These are phyloP conservation scores for Sarcophilus harrisii DNA, from an alignment of 2,797 vertebrate genomes.

Conservation along the genomic window DNA sequence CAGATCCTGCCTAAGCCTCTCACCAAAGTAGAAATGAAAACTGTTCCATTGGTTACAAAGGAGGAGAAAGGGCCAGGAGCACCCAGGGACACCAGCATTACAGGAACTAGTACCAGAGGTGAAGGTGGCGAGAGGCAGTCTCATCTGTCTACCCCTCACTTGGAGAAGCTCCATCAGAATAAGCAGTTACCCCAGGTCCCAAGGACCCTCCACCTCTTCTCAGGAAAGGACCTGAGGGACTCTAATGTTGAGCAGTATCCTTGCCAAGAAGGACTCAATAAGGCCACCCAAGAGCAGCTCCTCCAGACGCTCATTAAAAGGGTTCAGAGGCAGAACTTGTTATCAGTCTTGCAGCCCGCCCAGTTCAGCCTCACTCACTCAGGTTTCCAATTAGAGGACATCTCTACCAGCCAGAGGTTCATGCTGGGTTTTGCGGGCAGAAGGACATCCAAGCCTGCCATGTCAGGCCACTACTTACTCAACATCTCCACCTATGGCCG, in stretches of 20 bases:
- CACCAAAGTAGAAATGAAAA: conserved; percentile 87
- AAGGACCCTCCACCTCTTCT: conserved; percentile 81
- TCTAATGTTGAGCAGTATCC: conserved; percentile 66
- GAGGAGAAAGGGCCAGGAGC: conserved; percentile 76
- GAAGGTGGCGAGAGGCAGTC: conserved; percentile 63
- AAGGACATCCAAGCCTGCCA: conserved; percentile 93
- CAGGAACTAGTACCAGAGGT: conserved; percentile 39
- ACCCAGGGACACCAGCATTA: rapidly evolving
- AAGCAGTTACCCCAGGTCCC: conserved; percentile 83
- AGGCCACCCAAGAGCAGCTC: conserved; percentile 91
- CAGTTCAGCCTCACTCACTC: conserved; percentile 84
- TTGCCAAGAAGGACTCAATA: conserved; percentile 88
- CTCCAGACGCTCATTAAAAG: conserved; percentile 92
- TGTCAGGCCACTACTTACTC: conserved; percentile 98
- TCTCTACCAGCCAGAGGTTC: conserved; percentile 87
- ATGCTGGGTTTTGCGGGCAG: conserved; percentile 91
- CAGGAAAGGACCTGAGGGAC: conserved; percentile 83
- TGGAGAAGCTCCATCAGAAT: conserved; percentile 78
- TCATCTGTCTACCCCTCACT: conserved; percentile 67
- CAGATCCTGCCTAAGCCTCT: conserved; percentile 94
- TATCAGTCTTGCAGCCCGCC: conserved; percentile 82
- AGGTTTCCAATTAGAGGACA: conserved; percentile 82
- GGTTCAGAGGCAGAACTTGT: conserved; percentile 85
- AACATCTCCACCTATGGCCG: conserved; percentile 97
- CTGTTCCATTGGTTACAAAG: conserved; percentile 62